phyloP scores from a whole-genome alignment of 2,113 vertebrate genomes.

The Nipponia nippon region DNA sequence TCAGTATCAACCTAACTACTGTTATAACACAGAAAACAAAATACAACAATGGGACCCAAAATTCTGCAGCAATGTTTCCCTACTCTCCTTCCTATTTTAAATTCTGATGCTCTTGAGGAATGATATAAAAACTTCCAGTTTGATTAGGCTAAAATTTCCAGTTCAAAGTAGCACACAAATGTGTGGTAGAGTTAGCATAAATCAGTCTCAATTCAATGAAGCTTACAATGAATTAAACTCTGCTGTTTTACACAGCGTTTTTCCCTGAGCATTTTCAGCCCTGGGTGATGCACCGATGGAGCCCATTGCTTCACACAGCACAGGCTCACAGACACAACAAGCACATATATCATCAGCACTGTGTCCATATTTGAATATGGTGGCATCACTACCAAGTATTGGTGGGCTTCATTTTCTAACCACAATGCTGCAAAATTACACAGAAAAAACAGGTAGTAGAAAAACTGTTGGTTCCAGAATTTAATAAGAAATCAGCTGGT shows the following conservation, averaged over 20 bases:
- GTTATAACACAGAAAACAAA: not conserved
- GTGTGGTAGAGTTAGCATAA: not conserved
- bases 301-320: not conserved
- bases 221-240: not conserved
- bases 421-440: not conserved
- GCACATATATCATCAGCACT: not conserved
- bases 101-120: not conserved
- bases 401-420: conserved; percentile 2
- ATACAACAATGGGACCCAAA: not conserved
- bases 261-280: not conserved
- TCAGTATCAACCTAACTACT: not conserved
- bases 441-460: not conserved
- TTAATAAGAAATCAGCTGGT: not conserved
- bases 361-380: not conserved
- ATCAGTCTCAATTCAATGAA: not conserved
- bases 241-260: not conserved
- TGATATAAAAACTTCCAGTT: not conserved
- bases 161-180: not conserved
- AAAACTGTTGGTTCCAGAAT: not conserved
- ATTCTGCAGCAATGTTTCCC: not conserved
- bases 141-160: not conserved
- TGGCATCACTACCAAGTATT: not conserved
- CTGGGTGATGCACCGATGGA: not conserved
- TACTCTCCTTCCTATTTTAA: not conserved
- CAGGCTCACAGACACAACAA: not conserved